Conservation (phyloP, 2,888 invertebrate species). For the Euclidia mi region DNA sequence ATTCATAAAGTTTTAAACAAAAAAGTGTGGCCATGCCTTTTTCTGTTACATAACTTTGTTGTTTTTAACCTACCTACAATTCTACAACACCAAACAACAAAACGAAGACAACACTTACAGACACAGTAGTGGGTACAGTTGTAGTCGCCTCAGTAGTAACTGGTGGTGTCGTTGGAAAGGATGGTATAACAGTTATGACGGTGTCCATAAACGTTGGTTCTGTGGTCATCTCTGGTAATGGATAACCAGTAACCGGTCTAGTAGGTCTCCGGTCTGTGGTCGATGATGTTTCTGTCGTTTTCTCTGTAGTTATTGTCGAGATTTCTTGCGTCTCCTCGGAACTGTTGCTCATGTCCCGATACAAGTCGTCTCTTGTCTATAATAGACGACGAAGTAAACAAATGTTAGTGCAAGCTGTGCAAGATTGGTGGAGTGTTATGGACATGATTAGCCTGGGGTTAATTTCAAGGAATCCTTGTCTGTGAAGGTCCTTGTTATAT, state of each 20-base stretch:
- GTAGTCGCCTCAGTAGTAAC: conserved; percentile 13
- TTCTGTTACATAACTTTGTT: no score
- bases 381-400: neutral
- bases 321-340: conserved; percentile 4
- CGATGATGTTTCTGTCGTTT: conserved; percentile 1
- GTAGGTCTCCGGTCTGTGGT: neutral
- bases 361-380: conserved; percentile 3
- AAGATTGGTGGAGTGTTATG: conserved; percentile 5
- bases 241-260: no score
- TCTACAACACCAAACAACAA: neutral
- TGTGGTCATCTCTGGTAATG: neutral
- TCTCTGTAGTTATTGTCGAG: neutral
- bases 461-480: no score
- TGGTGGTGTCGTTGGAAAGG: neutral
- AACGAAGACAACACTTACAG: conserved; percentile 18
- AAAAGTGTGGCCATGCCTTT: no score
- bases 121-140: conserved; percentile 13
- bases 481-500: no score
- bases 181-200: conserved; percentile 6
- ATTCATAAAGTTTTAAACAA: no score
- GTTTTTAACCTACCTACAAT: no score
- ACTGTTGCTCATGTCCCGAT: conserved; percentile 1
- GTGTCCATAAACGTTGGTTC: conserved; percentile 9
- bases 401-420: conserved; percentile 12
- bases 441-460: neutral